Evolutionary conservation across 2,113 vertebrate genomes (phyloP).

Genomic region (Macrotus californicus): DNA sequence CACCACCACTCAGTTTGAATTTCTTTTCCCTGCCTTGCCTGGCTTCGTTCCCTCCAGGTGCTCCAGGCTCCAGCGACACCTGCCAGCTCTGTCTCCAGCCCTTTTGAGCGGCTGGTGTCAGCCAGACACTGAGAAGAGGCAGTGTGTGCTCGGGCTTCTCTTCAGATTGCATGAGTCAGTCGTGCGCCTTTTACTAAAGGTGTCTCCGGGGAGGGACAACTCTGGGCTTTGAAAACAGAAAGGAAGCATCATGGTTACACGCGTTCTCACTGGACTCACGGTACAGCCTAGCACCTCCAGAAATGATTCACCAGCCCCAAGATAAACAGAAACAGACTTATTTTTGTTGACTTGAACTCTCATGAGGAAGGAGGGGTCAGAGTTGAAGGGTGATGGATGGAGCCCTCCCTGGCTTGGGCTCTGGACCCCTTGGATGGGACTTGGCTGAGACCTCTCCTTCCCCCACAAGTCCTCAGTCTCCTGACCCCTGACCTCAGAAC

Average conservation of each 20-base stretch:
- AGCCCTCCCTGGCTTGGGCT: not conserved
- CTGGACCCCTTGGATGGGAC: not conserved
- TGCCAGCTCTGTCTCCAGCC: not conserved
- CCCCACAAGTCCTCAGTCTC: not conserved
- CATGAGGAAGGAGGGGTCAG: not conserved
- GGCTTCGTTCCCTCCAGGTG: not conserved
- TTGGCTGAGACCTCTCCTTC: not conserved
- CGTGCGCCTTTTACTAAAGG: too few relatives aligned
- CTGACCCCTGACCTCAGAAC: not conserved
- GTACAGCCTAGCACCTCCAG: not conserved
- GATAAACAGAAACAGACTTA: not conserved
- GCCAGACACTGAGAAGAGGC: not conserved
- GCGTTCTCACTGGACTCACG: not conserved
- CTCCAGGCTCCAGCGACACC: not conserved
- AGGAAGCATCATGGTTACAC: not conserved
- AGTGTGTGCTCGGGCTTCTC: too few relatives aligned
- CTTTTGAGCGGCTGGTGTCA: not conserved
- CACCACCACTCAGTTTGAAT: too few relatives aligned
- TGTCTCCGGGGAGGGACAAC: too few relatives aligned
- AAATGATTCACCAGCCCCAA: not conserved
- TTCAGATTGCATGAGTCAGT: too few relatives aligned
- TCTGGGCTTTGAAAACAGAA: too few relatives aligned
- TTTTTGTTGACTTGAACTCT: not conserved
- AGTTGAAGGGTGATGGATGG: not conserved
- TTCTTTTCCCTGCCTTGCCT: not conserved